A percentile compares a stretch with the other conserved stretches of the same genome.
phyloP scores from a whole-genome alignment of 1,140 invertebrate species.

The Copidosoma floridanum region DNA sequence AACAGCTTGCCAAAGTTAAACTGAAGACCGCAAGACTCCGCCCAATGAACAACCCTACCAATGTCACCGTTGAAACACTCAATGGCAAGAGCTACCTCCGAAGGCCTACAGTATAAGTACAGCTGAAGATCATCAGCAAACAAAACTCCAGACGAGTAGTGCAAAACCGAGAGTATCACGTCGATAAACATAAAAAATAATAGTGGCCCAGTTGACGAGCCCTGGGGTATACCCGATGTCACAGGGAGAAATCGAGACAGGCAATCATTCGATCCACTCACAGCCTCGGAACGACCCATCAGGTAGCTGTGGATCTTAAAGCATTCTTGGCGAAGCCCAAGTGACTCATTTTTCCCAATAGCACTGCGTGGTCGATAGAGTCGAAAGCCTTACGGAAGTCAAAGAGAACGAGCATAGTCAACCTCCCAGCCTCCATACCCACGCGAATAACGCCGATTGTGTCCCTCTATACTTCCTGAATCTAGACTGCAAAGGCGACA shows the following conservation, averaged over 20 bases:
- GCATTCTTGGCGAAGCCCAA: background rate
- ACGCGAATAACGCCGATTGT: background rate
- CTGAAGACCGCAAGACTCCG: background rate
- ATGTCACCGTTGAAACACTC: background rate
- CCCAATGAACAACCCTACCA: background rate
- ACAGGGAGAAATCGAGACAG: background rate
- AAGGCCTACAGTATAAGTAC: background rate
- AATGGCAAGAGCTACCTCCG: background rate
- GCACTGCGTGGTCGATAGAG: background rate
- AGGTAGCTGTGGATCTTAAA: background rate
- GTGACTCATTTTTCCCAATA: background rate
- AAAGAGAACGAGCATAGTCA: background rate
- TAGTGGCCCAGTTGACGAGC: background rate
- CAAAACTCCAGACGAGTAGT: background rate
- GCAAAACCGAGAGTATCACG: background rate
- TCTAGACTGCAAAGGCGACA: background rate
- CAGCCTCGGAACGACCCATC: background rate
- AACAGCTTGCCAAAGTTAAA: background rate
- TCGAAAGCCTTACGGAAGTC: background rate
- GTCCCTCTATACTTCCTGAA: background rate
- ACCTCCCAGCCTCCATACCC: background rate
- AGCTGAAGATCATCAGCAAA: background rate
- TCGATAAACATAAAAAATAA: background rate
- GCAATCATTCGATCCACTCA: background rate
- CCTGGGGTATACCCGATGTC: background rate